These are phyloP conservation scores for Diaperis boleti DNA, from an alignment of 2,888 invertebrate genomes.

Conservation along the genomic window DNA sequence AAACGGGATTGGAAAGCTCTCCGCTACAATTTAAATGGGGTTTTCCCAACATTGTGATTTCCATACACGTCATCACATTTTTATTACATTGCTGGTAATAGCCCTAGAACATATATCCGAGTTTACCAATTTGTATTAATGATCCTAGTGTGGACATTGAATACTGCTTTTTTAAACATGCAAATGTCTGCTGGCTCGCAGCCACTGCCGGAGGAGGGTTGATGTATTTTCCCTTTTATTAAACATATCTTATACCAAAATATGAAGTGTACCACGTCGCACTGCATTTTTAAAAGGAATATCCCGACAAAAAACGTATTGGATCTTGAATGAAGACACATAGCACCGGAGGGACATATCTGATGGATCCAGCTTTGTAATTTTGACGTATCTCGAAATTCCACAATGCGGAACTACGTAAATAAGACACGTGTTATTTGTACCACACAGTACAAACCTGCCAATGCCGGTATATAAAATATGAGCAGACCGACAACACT, in stretches of 20 bases:
- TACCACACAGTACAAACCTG: background rate
- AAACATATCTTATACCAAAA: constrained; percentile 26
- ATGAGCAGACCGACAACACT: constrained; percentile 16
- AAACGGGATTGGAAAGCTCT: too few relatives aligned
- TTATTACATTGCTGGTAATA: too few relatives aligned
- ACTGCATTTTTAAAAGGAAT: constrained; percentile 39
- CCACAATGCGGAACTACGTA: constrained; percentile 34
- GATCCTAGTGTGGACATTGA: too few relatives aligned
- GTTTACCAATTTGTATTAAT: too few relatives aligned
- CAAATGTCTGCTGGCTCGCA: too few relatives aligned
- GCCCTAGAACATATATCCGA: too few relatives aligned
- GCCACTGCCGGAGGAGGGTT: too few relatives aligned
- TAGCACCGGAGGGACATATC: constrained; percentile 46
- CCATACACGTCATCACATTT: too few relatives aligned
- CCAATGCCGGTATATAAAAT: constrained; percentile 19
- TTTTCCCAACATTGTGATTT: too few relatives aligned
- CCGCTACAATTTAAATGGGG: too few relatives aligned
- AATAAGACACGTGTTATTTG: background rate
- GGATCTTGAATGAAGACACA: constrained; percentile 45
- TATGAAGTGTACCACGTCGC: constrained; percentile 35
- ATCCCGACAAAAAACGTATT: constrained; percentile 35
- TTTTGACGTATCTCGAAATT: constrained; percentile 47
- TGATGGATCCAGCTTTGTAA: constrained; percentile 41
- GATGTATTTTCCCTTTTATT: constrained; percentile 23
- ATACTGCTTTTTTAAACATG: too few relatives aligned